Base-by-base conservation (phyloP, 2,113 vertebrate genomes). In the Corythaeola cristata region DNA sequence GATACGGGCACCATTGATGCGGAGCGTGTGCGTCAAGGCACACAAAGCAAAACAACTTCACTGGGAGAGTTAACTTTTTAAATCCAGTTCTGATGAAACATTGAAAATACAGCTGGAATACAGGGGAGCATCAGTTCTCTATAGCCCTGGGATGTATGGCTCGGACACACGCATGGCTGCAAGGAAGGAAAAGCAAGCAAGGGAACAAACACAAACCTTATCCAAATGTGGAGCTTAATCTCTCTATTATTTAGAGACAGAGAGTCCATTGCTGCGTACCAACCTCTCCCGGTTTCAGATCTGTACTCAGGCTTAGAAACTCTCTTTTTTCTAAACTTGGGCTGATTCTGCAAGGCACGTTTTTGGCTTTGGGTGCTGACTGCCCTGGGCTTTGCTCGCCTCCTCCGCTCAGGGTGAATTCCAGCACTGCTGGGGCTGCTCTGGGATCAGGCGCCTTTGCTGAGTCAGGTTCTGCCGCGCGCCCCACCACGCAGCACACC, bases 391-490 rank as follows among this genome's bases (percentile, higher is more conserved):
- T 85, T 10, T 9, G 73, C 87, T 80, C 7, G 5, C n/a, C 69
- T 45, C n/a, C 69, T 45, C 27, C 27, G 73, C 67, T 35, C 3
- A 33, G 78, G 81, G 53, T 20, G 85, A 41, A 68, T 89, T 85
- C 93, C 85, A 52, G 91, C 74, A 3, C 18, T 4, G 37, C 4
- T 11, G 78, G 89, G 67, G 82, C 90, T 67, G 72, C 85, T 69
- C 71, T 75, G 94, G 3, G 83, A 88, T 4, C 78, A 44, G 85
- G 63, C 7, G 39, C 76, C 86, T 89, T 20, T 96, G 97, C 96
- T 97, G 97, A 97, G 96, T 96, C 97, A 96, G 96, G 81, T 23
- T 63, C 12, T 67, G 96, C 89, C 44, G 53, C 62, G 8, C 21
- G 6, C 79, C 80, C 52, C 24, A 24, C 12, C 86, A 69, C 50